Evolutionary conservation across 2,113 vertebrate genomes (phyloP).

Genomic region (Castor canadensis): DNA sequence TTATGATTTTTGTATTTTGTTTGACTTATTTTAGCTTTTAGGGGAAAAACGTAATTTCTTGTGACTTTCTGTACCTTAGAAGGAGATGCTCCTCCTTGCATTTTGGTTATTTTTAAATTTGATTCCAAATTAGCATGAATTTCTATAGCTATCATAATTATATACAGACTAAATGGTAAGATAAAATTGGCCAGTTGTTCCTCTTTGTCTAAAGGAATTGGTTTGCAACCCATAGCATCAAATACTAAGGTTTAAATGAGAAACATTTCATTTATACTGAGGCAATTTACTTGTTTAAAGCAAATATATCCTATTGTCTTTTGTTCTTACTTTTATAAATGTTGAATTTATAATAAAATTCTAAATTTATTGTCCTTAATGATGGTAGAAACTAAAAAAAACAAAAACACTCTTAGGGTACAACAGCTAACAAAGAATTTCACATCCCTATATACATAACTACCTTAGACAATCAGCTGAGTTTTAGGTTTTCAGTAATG

Average conservation of each 20-base stretch:
- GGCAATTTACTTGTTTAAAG: not conserved
- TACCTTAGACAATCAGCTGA: not conserved
- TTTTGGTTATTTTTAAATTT: not conserved
- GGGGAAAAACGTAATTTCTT: not conserved
- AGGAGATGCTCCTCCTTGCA: not conserved
- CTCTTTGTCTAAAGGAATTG: not conserved
- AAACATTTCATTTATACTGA: not conserved
- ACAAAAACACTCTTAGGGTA: not conserved
- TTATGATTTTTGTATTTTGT: not conserved
- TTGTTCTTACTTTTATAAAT: not conserved
- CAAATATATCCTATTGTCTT: not conserved
- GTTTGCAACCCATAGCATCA: not conserved
- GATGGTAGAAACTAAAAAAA: not conserved
- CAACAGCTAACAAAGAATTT: not conserved
- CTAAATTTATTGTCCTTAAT: not conserved
- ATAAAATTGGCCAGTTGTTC: not conserved
- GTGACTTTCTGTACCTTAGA: not conserved
- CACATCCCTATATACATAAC: not conserved
- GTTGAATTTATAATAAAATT: not conserved
- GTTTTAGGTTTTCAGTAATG: not conserved
- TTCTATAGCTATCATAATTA: not conserved
- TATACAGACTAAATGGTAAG: not conserved
- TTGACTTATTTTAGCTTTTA: not conserved
- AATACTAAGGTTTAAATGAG: not conserved
- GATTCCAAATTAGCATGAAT: not conserved